Base-by-base conservation (phyloP, 2,797 vertebrate genomes). In the Heterohyrax brucei region DNA sequence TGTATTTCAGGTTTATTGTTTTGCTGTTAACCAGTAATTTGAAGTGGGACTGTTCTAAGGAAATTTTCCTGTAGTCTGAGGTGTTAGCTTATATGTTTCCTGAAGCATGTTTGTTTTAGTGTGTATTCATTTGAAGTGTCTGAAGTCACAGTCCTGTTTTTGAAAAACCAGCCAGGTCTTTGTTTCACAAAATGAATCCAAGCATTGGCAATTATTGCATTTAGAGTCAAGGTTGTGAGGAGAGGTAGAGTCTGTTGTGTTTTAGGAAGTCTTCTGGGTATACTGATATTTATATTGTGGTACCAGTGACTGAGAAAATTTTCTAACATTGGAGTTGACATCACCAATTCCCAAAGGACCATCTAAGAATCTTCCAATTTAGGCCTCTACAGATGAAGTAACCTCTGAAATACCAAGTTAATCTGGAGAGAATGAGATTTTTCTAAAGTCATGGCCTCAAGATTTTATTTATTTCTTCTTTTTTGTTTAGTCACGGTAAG, bases 401-500 rank as follows among this genome's bases (percentile, higher is more conserved):
- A 6, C 5, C 16, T 83, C 16, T 82, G 48, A 81, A 44, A 22
- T 91, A 77, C 14, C 53, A 7, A 59, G 19, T 79, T 39, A 76
- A 22, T 48, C 13, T 6, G 59, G 33, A 89, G 26, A 90, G 48
- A 93, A 56, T 26, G 66, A 79, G 1, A 14, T 82, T 88, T 84
- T 87, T 68, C 24, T 59, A 46, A 87, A 85, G 56, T 26, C 48
- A 39, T 33, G 28, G 28, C 21, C 39, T 89, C 50, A 39, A n/a
- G 7, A 5, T 68, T 22, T 26, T 75, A 28, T 61, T 87, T 89
- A n/a, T 79, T 83, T 81, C 26, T 77, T 39, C 39, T 10, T 72
- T 68, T 50, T 68, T 48, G 33, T 91, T 87, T 91, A 44, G 30
- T 89, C 39, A 73, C 91, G 94, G 30, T 93, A 56, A 80, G 1